Evolutionary conservation across 2,888 invertebrate species (phyloP).

Genomic region (Calameuta idolon): DNA sequence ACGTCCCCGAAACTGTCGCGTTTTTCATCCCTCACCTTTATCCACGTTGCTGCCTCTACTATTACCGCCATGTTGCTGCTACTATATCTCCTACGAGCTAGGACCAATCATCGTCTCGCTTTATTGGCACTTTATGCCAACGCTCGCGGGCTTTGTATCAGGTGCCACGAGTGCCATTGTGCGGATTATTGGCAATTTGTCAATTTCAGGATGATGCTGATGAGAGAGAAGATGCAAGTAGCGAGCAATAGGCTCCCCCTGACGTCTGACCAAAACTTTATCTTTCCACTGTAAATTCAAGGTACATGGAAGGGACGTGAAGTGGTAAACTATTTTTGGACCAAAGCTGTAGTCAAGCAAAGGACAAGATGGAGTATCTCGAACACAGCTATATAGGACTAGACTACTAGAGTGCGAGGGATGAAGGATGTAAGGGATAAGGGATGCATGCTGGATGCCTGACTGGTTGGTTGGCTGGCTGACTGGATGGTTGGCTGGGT

Average conservation of each 20-base stretch:
- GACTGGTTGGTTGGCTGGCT: no score
- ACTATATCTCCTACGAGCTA: slow-evolving; percentile 7
- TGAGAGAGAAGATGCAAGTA: no score
- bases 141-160: slow-evolving; percentile 16
- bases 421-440: slow-evolving; percentile 10
- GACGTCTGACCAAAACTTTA: no score
- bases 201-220: slow-evolving; percentile 1
- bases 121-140: slow-evolving; percentile 37
- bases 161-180: slow-evolving; percentile 5
- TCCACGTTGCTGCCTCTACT: no score
- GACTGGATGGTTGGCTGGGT: slow-evolving; percentile 33
- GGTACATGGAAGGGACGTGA: neutral
- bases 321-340: neutral
- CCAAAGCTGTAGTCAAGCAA: slow-evolving; percentile 26
- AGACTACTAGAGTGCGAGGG: neutral
- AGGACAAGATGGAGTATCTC: slow-evolving; percentile 25
- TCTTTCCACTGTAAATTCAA: neutral
- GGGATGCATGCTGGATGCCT: neutral
- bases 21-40: slow-evolving; percentile 32
- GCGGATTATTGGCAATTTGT: slow-evolving; percentile 28
- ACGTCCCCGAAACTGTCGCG: slow-evolving; percentile 26
- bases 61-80: no score
- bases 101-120: slow-evolving; percentile 32
- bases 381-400: no score
- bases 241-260: no score